phyloP scores from a whole-genome alignment of 2,888 invertebrate species.

The Epistrophe eligans region DNA sequence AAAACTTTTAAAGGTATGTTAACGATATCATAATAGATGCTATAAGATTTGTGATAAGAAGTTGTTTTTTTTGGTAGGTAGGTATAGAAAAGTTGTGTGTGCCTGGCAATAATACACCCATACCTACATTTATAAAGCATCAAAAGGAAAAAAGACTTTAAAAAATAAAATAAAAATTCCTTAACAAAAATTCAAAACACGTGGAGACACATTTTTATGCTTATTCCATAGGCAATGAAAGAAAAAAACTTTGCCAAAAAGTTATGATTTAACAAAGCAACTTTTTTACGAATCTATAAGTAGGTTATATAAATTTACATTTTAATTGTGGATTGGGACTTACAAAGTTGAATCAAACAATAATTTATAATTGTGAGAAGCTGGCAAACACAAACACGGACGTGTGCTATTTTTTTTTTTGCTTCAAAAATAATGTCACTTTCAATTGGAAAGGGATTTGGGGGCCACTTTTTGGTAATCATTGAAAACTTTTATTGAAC shows the following conservation, averaged over 20 bases:
- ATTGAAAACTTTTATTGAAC: too few relatives aligned
- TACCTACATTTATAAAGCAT: neutral
- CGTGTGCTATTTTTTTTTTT: too few relatives aligned
- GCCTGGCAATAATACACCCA: neutral
- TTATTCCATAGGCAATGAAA: too few relatives aligned
- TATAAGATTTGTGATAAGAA: neutral
- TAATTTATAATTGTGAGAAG: too few relatives aligned
- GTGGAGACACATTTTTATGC: neutral
- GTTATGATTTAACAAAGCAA: neutral
- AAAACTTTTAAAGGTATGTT: neutral
- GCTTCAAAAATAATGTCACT: too few relatives aligned
- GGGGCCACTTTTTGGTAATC: too few relatives aligned
- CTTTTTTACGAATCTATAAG: neutral
- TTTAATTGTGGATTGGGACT: too few relatives aligned
- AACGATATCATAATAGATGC: neutral
- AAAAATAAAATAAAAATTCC: neutral
- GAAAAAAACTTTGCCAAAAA: neutral
- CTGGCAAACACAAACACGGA: too few relatives aligned
- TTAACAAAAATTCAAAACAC: neutral
- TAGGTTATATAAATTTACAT: too few relatives aligned
- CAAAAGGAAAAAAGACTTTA: neutral
- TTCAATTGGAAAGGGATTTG: too few relatives aligned
- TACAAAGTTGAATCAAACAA: too few relatives aligned
- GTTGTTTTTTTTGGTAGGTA: neutral
- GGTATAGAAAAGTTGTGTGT: neutral